Evolutionary conservation across 2,797 vertebrate genomes (phyloP).

Genomic region (Cuculus canorus): DNA sequence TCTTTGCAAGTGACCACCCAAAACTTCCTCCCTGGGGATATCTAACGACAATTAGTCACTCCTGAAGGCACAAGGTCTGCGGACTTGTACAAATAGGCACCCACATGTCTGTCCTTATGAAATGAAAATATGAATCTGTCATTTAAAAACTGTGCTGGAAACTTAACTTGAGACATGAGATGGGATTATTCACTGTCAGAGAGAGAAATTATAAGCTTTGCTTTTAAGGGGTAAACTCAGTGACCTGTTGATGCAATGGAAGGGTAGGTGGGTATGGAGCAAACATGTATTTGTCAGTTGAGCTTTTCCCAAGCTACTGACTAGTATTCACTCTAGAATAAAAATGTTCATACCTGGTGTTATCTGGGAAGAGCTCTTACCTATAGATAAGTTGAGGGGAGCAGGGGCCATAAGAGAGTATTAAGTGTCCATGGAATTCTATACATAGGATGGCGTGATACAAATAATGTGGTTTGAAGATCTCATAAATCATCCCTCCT

Average conservation of each 20-base stretch:
- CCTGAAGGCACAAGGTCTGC: background rate
- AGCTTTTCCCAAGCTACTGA: background rate
- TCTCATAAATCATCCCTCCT: background rate
- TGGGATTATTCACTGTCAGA: background rate
- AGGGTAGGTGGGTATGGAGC: background rate
- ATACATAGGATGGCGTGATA: background rate
- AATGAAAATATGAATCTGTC: background rate
- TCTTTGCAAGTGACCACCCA: background rate
- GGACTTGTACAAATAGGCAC: background rate
- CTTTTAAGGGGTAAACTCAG: background rate
- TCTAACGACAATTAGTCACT: background rate
- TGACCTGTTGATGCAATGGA: background rate
- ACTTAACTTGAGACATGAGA: background rate
- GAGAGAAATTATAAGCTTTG: background rate
- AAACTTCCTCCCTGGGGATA: background rate
- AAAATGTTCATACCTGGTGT: background rate
- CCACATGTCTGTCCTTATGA: background rate
- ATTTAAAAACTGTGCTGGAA: background rate
- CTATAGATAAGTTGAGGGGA: background rate
- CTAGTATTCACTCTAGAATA: background rate
- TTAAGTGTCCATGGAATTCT: accelerated
- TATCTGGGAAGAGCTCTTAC: background rate
- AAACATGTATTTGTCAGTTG: background rate
- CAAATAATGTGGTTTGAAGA: background rate
- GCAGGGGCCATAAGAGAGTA: background rate